Evolutionary conservation across 1,140 invertebrate species (phyloP).

Genomic region (Bactericera cockerelli): DNA sequence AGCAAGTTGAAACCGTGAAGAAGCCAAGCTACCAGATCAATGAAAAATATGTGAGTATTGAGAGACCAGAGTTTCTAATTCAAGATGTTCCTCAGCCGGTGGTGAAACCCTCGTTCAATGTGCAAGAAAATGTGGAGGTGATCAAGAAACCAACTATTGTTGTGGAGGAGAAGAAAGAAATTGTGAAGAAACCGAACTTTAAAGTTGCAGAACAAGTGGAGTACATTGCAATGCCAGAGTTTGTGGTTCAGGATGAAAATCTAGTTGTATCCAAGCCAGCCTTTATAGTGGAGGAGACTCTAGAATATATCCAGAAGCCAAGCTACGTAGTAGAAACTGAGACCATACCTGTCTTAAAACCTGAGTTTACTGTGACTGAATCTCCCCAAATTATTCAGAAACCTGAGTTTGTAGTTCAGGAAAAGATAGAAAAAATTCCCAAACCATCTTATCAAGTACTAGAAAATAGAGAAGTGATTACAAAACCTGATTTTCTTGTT

Average conservation of each 20-base stretch:
- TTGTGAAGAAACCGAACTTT: constrained; percentile 4
- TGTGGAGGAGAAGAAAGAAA: neutral
- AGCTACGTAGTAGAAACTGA: neutral
- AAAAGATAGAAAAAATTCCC: neutral
- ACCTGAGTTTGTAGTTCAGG: neutral
- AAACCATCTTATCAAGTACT: neutral
- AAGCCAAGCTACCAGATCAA: neutral
- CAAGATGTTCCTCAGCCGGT: neutral
- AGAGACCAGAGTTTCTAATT: neutral
- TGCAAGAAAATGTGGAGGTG: constrained; percentile 2
- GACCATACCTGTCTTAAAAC: neutral
- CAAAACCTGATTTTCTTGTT: constrained; percentile 5
- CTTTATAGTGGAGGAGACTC: neutral
- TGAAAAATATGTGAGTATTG: neutral
- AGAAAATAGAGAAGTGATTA: neutral
- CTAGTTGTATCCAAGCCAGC: neutral
- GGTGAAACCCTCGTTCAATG: neutral
- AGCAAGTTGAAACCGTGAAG: neutral
- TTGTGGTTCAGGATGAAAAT: neutral
- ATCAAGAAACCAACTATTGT: constrained; percentile 7
- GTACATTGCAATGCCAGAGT: constrained; percentile 6
- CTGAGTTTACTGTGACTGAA: neutral
- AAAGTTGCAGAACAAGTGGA: constrained; percentile 3
- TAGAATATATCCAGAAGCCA: neutral
- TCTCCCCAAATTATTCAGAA: neutral